Evolutionary conservation across 2,888 invertebrate genomes (phyloP).

Genomic region (Adela reaumurella): DNA sequence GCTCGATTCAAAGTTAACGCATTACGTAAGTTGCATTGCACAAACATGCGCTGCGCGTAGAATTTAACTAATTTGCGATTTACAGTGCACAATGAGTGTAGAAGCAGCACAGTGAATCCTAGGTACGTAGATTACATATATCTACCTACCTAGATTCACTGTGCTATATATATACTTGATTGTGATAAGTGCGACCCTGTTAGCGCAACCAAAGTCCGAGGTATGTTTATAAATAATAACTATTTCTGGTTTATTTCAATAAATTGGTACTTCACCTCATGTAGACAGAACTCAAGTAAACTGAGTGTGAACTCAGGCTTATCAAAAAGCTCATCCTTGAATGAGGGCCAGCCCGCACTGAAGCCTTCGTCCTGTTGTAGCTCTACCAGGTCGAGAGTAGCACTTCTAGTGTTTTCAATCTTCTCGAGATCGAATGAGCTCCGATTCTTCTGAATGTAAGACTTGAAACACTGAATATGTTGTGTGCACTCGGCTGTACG

Average conservation of each 20-base stretch:
- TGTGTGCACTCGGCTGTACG: conserved; percentile 30
- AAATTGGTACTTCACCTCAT: too few species aligned
- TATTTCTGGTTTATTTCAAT: conserved; percentile 1
- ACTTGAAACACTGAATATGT: conserved; percentile 25
- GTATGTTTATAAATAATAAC: not conserved
- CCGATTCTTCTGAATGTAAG: conserved; percentile 31
- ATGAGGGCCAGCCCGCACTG: conserved; percentile 56
- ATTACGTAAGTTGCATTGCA: too few species aligned
- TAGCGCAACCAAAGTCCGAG: too few species aligned
- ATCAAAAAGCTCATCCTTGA: conserved; percentile 62
- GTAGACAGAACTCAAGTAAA: conserved; percentile 74
- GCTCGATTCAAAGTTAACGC: too few species aligned
- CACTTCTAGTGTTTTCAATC: conserved; percentile 55
- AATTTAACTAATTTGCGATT: too few species aligned
- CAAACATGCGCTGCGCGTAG: too few species aligned
- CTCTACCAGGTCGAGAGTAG: conserved; percentile 55
- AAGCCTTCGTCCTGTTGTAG: conserved; percentile 58
- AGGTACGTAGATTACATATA: too few species aligned
- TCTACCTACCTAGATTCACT: too few species aligned
- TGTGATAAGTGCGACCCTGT: too few species aligned
- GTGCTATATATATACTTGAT: too few species aligned
- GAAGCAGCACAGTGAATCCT: too few species aligned
- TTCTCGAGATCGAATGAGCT: conserved; percentile 51
- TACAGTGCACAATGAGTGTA: too few species aligned
- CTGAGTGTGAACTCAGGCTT: conserved; percentile 66